Base-by-base conservation (phyloP, 1,140 invertebrate genomes). In the Sesamia nonagrioides region DNA sequence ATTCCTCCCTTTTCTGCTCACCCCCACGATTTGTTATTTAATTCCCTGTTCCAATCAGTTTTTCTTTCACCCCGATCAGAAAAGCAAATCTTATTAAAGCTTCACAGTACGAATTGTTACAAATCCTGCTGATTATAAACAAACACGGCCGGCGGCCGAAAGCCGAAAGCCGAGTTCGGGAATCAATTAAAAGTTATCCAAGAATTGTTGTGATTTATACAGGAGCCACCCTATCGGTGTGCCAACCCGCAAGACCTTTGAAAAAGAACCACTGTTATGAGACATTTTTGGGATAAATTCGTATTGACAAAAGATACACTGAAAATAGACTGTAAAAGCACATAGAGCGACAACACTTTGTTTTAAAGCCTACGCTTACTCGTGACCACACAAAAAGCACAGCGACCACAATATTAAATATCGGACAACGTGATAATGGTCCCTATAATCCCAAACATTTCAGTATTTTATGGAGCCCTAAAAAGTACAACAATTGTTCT, bases 151-250 rank as follows among this genome's bases (percentile, higher is more conserved):
- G 40, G 5, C 63, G 63, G 40, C 37, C 42, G 63, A 68, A 54
- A 33, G 66, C 48, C 66, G 66, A 71, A 52, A 71, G 68, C 68
- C 68, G 68, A 71, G 48, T 71, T 69, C 48, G 68, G 68, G 68
- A 71, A 71, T 71, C 68, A 71, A 71, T 71, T 71, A 71, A 71
- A 71, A 71, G 68, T 71, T 71, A 71, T 71, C 68, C 68, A 71
- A 71, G 68, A 71, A 71, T 54, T 71, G 68, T 71, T 71, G 68
- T 71, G 45, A 71, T 71, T 71, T 71, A 71, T 69, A 69, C 66
- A 42, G 66, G 66, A 69, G 42, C 42, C 42, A 69, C 42, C 66
- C 18, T n/a, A 69, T 50, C 42, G 21, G 18, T 15, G n/a, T 4
- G 42, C 42, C 42, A 69, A 13, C 21, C 4, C 13, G 33, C 13